Conservation (phyloP, 53 echinoderm and acorn worm species). For the Pentamera pediparva region DNA sequence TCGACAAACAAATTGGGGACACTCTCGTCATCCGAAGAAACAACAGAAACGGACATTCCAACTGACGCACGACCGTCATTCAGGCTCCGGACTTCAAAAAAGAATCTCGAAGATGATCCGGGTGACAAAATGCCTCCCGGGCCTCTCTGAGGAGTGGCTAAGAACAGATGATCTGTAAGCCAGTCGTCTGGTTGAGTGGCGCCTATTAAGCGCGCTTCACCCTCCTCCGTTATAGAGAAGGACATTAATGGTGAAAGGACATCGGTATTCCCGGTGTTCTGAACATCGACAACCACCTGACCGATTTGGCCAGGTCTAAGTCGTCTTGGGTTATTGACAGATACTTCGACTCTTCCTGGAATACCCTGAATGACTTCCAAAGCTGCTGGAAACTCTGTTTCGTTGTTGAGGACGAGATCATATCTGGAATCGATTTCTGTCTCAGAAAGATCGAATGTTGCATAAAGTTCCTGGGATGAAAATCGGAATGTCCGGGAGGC, state of each 20-base stretch:
- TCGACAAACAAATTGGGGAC: slow-evolving; percentile 10
- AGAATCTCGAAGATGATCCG: background rate
- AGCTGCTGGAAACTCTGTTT: background rate
- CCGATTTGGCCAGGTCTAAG: slow-evolving; percentile 22
- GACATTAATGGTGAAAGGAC: background rate
- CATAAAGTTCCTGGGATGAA: slow-evolving; percentile 15
- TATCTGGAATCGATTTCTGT: background rate
- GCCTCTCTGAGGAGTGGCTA: background rate
- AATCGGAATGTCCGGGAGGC: slow-evolving; percentile 5
- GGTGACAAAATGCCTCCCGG: slow-evolving; percentile 16
- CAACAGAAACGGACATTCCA: background rate
- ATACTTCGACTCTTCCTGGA: background rate
- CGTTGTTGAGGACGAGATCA: slow-evolving; percentile 10
- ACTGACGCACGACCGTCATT: background rate
- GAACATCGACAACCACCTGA: background rate
- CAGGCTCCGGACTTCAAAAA: background rate
- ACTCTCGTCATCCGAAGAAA: background rate
- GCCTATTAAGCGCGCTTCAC: slow-evolving; percentile 1
- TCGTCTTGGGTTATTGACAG: slow-evolving; percentile 13
- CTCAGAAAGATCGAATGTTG: slow-evolving; percentile 7
- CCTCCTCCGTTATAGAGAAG: background rate
- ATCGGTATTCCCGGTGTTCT: slow-evolving; percentile 20
- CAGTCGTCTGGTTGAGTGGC: background rate
- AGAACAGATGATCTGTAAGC: background rate
- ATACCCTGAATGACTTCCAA: background rate